Percentiles rank a stretch among this genome's conserved stretches.
phyloP scores from a whole-genome alignment of 2,888 invertebrate genomes.

The Julus scandinavius region DNA sequence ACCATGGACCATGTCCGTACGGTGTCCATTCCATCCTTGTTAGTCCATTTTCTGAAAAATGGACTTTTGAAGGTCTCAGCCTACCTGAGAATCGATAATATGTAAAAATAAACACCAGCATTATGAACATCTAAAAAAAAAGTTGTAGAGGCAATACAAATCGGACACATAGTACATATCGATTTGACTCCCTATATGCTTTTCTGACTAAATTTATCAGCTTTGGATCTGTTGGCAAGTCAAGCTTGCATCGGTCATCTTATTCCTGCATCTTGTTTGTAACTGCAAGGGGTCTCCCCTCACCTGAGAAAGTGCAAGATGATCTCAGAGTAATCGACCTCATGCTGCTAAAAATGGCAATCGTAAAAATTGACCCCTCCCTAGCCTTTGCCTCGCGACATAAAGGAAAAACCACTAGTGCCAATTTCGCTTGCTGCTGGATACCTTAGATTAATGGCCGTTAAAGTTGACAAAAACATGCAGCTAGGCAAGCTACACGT shows the following conservation, averaged over 20 bases:
- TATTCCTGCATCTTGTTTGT: constrained; percentile 10
- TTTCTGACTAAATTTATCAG: constrained; percentile 2
- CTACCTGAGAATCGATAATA: too few relatives aligned
- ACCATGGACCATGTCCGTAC: too few relatives aligned
- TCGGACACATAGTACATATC: not conserved
- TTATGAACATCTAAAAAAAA: too few relatives aligned
- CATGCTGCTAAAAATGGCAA: constrained; percentile 31
- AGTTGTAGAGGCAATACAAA: not conserved
- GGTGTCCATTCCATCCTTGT: too few relatives aligned
- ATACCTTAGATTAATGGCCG: not conserved
- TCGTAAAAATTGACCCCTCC: constrained; percentile 41
- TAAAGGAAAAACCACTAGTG: not conserved
- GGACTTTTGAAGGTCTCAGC: too few relatives aligned
- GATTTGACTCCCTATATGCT: not conserved
- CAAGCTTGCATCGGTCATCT: constrained; percentile 12
- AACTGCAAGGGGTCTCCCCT: constrained; percentile 16
- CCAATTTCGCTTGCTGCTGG: not conserved
- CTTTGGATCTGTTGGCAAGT: constrained; percentile 4
- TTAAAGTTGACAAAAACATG: not conserved
- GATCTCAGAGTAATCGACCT: constrained; percentile 26
- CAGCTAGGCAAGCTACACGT: not conserved
- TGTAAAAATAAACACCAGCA: too few relatives aligned
- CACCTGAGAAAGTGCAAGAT: constrained; percentile 22
- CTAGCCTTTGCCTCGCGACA: not conserved
- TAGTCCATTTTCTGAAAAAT: too few relatives aligned